Evolutionary conservation across 2,113 vertebrate species (phyloP).

Genomic region (Aspiorhynchus laticeps): DNA sequence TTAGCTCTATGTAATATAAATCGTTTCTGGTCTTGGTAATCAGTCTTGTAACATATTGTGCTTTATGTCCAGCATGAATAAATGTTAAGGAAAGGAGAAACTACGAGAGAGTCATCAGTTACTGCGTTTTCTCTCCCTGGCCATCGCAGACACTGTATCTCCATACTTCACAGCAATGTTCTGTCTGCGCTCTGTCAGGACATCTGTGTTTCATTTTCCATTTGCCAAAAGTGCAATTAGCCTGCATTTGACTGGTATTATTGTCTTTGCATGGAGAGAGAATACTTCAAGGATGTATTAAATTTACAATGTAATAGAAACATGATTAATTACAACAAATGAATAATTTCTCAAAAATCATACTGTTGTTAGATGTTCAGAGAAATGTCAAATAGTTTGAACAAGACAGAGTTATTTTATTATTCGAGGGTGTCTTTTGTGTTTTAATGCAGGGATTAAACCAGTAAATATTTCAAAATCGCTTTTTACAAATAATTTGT

Average conservation of each 20-base stretch:
- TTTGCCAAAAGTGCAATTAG: slow-evolving; percentile 48
- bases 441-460: slow-evolving; percentile 14
- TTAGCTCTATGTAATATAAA: slow-evolving; percentile 42
- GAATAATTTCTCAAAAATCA: neutral
- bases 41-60: slow-evolving; percentile 14
- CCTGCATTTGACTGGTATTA: slow-evolving; percentile 34
- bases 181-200: slow-evolving; percentile 34
- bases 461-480: slow-evolving; percentile 19
- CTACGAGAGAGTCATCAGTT: neutral
- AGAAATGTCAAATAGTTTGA: neutral
- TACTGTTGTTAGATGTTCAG: neutral
- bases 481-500: neutral
- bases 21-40: slow-evolving; percentile 26
- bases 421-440: slow-evolving; percentile 2
- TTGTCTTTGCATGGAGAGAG: slow-evolving; percentile 22
- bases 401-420: neutral
- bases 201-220: slow-evolving; percentile 53
- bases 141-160: neutral
- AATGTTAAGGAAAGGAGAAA: neutral
- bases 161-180: slow-evolving; percentile 36
- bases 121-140: neutral
- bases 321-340: slow-evolving; percentile 9
- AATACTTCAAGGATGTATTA: neutral
- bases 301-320: neutral
- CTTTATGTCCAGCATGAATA: slow-evolving; percentile 38